Conservation (phyloP, 92 coral and sea anemone genomes). For the Parazoanthus atlanticus region DNA sequence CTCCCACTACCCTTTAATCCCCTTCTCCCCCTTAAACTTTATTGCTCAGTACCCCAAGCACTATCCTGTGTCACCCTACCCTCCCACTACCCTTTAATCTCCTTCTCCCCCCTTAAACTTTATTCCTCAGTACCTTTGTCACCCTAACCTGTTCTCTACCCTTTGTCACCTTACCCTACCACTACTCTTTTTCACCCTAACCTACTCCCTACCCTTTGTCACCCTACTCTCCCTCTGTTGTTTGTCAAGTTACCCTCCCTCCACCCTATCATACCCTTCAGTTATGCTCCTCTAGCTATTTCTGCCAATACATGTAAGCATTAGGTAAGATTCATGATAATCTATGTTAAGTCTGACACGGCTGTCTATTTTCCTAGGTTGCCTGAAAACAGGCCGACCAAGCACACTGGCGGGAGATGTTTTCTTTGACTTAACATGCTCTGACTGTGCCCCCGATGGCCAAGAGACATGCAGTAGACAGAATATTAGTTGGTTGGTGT, state of each 20-base stretch:
- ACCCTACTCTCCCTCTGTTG: background rate
- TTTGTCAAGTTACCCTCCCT: no score
- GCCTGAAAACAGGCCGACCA: conserved; percentile 80
- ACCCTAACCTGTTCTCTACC: background rate
- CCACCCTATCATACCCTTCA: no score
- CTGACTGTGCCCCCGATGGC: conserved; percentile 72
- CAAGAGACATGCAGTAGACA: conserved; percentile 70
- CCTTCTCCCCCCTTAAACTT: background rate
- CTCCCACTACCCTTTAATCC: background rate
- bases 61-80: background rate
- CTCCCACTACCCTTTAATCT: background rate
- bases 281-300: background rate
- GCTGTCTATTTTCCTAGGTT: conserved; percentile 47
- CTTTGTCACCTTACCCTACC: background rate
- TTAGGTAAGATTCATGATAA: background rate
- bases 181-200: background rate
- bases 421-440: conserved; percentile 88
- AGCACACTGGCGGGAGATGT: conserved; percentile 90
- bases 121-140: background rate
- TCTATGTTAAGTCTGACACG: no score
- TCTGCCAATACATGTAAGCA: background rate
- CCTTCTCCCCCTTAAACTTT: background rate
- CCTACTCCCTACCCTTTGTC: background rate
- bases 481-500: conserved; percentile 76
- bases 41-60: background rate